phyloP scores from a whole-genome alignment of 2,888 invertebrate genomes.

The Acronicta aceris region DNA sequence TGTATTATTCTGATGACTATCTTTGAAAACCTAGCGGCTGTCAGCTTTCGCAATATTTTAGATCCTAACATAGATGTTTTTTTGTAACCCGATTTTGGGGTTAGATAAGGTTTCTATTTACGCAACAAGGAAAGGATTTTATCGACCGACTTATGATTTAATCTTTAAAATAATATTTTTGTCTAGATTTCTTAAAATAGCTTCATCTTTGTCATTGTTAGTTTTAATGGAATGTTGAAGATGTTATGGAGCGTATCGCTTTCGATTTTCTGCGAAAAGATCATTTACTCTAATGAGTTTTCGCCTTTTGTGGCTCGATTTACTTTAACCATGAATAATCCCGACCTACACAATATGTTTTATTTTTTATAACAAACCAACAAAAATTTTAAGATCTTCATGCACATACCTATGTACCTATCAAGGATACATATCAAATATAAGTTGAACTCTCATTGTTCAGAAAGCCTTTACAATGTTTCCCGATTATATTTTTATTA shows the following conservation, averaged over 20 bases:
- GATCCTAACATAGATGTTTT: conserved; percentile 29
- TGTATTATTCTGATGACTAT: conserved; percentile 36
- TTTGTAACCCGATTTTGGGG: conserved; percentile 18
- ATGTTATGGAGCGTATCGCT: conserved; percentile 17
- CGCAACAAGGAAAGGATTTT: conserved; percentile 4
- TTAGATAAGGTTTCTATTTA: conserved; percentile 13
- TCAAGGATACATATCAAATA: no score
- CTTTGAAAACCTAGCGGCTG: conserved; percentile 36
- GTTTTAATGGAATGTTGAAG: neutral
- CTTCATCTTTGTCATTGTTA: conserved; percentile 1
- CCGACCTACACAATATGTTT: conserved; percentile 28
- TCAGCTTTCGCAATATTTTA: conserved; percentile 41
- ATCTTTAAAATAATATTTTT: neutral
- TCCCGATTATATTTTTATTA: no score
- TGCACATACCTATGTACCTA: no score
- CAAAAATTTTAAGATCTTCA: no score
- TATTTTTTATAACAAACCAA: conserved; percentile 12
- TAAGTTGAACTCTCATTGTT: no score
- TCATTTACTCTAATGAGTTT: conserved; percentile 26
- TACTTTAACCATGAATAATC: conserved; percentile 21
- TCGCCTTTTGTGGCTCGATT: conserved; percentile 6
- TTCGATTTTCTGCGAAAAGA: conserved; percentile 29
- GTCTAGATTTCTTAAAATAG: neutral
- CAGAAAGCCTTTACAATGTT: no score
- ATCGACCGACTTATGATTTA: neutral